A percentile compares a stretch with the other conserved stretches of the same genome.
These are phyloP conservation scores for Rhinolophus sinicus DNA, from an alignment of 2,113 vertebrate genomes.

Conservation along the genomic window DNA sequence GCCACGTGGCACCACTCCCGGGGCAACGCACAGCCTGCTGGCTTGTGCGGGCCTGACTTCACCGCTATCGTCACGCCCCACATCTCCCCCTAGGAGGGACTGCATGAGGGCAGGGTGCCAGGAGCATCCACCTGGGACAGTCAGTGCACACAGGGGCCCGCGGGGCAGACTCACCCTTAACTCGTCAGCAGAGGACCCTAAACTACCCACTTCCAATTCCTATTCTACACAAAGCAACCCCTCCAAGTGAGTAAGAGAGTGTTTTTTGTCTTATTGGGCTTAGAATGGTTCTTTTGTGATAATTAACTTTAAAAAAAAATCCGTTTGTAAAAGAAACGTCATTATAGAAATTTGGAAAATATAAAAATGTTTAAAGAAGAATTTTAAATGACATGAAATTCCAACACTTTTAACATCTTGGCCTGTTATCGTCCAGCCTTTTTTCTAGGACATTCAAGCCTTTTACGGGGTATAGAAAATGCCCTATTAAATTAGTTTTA, in stretches of 20 bases:
- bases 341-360: slow-evolving; percentile 2
- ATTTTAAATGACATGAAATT: neutral
- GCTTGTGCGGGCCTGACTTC: fast-evolving
- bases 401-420: neutral
- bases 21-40: neutral
- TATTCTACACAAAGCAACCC: neutral
- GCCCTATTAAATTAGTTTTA: neutral
- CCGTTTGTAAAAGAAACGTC: neutral
- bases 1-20: fast-evolving
- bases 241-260: neutral
- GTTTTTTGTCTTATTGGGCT: neutral
- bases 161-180: fast-evolving
- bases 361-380: neutral
- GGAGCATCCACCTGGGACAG: neutral
- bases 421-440: neutral
- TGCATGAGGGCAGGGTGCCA: fast-evolving
- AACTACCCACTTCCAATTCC: neutral
- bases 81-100: no score
- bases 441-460: neutral
- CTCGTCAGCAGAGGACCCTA: neutral
- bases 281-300: neutral
- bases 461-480: neutral
- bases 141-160: fast-evolving
- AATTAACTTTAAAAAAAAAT: neutral
- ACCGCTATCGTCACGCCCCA: neutral